These are phyloP conservation scores for Acanthacorydalis orientalis DNA, from an alignment of 2,888 invertebrate genomes.

Conservation along the genomic window DNA sequence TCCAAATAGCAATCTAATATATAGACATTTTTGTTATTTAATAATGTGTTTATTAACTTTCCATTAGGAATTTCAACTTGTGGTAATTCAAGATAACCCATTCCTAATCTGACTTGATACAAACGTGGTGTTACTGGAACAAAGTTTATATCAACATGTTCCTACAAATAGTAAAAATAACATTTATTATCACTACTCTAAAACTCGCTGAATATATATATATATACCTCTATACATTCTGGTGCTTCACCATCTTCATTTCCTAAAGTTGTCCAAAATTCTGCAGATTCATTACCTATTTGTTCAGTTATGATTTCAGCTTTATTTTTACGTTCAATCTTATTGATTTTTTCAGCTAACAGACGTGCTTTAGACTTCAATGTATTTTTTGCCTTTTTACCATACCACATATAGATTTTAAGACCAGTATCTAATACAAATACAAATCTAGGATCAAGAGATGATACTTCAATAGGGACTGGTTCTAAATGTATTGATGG, in stretches of 20 bases:
- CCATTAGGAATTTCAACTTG: slow-evolving; percentile 70
- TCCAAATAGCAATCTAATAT: slow-evolving; percentile 89
- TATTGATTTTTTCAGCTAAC: slow-evolving; percentile 96
- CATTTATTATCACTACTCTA: slow-evolving; percentile 15
- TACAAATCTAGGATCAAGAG: slow-evolving; percentile 81
- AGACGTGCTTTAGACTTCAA: slow-evolving; percentile 75
- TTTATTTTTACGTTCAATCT: slow-evolving; percentile 91
- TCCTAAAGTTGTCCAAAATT: slow-evolving; percentile 69
- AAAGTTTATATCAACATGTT: slow-evolving; percentile 55
- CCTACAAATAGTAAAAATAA: slow-evolving; percentile 25
- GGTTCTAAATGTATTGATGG: slow-evolving; percentile 79
- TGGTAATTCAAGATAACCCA: slow-evolving; percentile 96
- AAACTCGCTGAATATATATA: not conserved
- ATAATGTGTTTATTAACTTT: slow-evolving; percentile 56
- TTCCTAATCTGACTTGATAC: slow-evolving; percentile 91
- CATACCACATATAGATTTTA: slow-evolving; percentile 82
- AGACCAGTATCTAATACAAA: slow-evolving; percentile 81
- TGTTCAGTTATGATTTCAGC: slow-evolving; percentile 74
- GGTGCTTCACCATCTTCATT: slow-evolving; percentile 31
- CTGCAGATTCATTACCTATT: slow-evolving; percentile 65
- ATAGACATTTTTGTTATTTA: slow-evolving; percentile 87
- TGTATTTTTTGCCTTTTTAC: slow-evolving; percentile 73
- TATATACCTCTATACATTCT: slow-evolving; percentile 26
- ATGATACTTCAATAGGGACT: slow-evolving; percentile 48
- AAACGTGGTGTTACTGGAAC: slow-evolving; percentile 52